These are phyloP conservation scores for Cirrhinus mrigala DNA, from an alignment of 2,797 vertebrate species.

Conservation along the genomic window DNA sequence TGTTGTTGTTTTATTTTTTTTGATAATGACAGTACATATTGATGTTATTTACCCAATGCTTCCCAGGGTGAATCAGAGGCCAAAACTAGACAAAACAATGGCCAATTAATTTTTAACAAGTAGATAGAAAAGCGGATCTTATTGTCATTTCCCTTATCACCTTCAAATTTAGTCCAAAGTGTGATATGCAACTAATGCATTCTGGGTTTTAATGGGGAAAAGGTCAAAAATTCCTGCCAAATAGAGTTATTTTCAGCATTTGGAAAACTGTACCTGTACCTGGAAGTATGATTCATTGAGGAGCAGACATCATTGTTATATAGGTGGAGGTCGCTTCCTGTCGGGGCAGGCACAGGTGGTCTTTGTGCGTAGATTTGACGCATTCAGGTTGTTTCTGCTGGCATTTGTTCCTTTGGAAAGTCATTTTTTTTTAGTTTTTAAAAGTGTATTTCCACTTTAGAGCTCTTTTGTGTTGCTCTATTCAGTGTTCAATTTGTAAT, in stretches of 20 bases:
- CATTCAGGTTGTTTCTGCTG: neutral
- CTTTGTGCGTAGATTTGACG: neutral
- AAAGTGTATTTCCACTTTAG: neutral
- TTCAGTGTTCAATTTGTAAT: neutral
- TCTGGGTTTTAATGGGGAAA: neutral
- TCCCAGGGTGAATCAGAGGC: neutral
- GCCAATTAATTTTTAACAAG: conserved; percentile 6
- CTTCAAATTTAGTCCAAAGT: neutral
- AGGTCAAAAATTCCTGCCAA: neutral
- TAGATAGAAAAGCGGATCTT: neutral
- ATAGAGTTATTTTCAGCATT: neutral
- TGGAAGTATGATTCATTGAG: neutral
- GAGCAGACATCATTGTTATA: conserved; percentile 1
- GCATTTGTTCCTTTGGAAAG: neutral
- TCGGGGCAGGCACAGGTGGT: neutral
- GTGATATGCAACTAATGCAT: neutral
- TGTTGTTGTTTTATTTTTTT: conserved; percentile 1
- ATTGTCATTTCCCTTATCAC: neutral
- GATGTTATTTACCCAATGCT: neutral
- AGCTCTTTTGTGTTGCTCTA: neutral
- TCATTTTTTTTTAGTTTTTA: neutral
- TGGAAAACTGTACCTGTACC: neutral
- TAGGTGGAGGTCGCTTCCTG: neutral
- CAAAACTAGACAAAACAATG: neutral
- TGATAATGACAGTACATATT: neutral